Conservation (phyloP, 2,888 invertebrate genomes). For the Pheosia tremula region DNA sequence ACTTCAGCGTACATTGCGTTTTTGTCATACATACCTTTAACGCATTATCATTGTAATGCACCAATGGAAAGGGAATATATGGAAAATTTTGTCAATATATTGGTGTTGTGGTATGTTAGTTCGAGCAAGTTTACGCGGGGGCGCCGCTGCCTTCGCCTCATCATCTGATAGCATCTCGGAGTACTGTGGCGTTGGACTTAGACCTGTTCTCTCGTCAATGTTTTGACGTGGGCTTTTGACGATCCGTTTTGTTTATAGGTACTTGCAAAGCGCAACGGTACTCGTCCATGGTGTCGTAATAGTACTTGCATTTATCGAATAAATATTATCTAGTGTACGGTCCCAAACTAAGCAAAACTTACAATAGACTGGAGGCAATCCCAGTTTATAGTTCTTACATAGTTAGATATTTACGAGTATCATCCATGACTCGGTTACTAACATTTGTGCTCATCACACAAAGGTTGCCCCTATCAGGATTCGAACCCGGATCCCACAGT, state of each 20-base stretch:
- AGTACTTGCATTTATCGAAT: no score
- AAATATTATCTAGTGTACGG: no score
- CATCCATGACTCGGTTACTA: no score
- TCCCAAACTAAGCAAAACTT: no score
- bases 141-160: conserved; percentile 65
- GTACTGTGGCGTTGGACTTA: conserved; percentile 48
- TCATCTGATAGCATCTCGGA: conserved; percentile 64
- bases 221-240: conserved; percentile 61
- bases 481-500: no score
- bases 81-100: background rate
- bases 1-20: conserved; percentile 8
- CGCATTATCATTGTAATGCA: background rate
- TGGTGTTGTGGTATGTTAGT: conserved; percentile 12
- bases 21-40: background rate
- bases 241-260: conserved; percentile 8
- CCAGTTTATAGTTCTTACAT: no score
- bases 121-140: conserved; percentile 57
- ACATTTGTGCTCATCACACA: no score
- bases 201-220: conserved; percentile 60
- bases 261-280: background rate
- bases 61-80: background rate
- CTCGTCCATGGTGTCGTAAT: no score
- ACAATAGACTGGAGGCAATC: no score
- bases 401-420: no score
- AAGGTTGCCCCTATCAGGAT: no score